These are phyloP conservation scores for Furnarius figulus DNA, from an alignment of 2,113 vertebrate genomes.

Conservation along the genomic window DNA sequence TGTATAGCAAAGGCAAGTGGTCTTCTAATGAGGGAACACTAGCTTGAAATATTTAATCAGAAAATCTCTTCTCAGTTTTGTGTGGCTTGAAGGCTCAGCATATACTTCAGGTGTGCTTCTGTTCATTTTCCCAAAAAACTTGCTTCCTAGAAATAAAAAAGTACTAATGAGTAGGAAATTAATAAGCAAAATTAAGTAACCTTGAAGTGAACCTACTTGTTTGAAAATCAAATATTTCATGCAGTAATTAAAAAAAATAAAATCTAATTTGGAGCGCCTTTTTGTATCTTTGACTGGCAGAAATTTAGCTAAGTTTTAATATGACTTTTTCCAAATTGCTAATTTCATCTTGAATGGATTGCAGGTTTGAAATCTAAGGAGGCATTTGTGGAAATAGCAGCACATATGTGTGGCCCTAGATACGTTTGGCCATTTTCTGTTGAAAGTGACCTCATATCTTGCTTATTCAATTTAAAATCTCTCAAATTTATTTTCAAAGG, in stretches of 20 bases:
- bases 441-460: background rate
- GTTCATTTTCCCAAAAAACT: background rate
- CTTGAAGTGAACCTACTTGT: background rate
- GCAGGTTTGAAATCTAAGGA: background rate
- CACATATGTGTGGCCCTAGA: background rate
- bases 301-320: background rate
- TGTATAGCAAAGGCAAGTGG: background rate
- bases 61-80: background rate
- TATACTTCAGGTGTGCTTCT: background rate
- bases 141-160: background rate
- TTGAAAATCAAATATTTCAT: background rate
- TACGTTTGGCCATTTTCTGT: rapidly evolving
- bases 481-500: background rate
- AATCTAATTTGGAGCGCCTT: background rate
- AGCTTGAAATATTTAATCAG: background rate
- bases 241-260: background rate
- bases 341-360: background rate
- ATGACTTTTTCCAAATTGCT: background rate
- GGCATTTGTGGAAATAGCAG: background rate
- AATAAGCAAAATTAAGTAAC: background rate
- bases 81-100: background rate
- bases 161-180: background rate
- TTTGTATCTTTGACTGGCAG: background rate
- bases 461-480: background rate
- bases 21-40: background rate